phyloP scores from a whole-genome alignment of 2,113 vertebrate genomes.

The Rissa tridactyla region DNA sequence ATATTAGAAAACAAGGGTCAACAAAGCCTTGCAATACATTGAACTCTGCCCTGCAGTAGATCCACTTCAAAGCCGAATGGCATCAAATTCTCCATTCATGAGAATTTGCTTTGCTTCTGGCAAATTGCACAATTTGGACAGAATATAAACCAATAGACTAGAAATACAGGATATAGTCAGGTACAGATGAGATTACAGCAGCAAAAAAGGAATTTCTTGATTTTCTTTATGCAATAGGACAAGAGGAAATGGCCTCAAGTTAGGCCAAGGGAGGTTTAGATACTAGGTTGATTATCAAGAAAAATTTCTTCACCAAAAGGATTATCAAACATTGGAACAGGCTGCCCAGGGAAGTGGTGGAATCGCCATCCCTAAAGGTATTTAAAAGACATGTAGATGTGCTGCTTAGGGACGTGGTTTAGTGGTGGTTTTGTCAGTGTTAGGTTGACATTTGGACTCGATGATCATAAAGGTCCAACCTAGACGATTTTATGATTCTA shows the following conservation, averaged over 20 bases:
- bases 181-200: not conserved
- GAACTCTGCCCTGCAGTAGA: not conserved
- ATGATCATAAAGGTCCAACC: not conserved
- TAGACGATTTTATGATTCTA: not conserved
- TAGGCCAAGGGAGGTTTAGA: not conserved
- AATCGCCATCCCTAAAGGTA: not conserved
- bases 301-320: not conserved
- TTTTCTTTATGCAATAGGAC: not conserved
- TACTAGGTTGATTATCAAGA: not conserved
- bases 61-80: not conserved
- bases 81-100: not conserved
- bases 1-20: not conserved
- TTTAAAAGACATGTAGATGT: not conserved
- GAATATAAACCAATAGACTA: not conserved
- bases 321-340: not conserved
- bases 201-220: not conserved
- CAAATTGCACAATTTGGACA: not conserved
- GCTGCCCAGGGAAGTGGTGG: not conserved
- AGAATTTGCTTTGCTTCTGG: not conserved
- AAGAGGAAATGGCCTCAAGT: not conserved
- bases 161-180: not conserved
- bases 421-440: not conserved
- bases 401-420: not conserved
- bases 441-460: not conserved
- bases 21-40: not conserved